Evolutionary conservation across 2,888 invertebrate genomes (phyloP), one percentile per base, ranked within the genome.

Genomic region (Endotricha flammealis): DNA sequence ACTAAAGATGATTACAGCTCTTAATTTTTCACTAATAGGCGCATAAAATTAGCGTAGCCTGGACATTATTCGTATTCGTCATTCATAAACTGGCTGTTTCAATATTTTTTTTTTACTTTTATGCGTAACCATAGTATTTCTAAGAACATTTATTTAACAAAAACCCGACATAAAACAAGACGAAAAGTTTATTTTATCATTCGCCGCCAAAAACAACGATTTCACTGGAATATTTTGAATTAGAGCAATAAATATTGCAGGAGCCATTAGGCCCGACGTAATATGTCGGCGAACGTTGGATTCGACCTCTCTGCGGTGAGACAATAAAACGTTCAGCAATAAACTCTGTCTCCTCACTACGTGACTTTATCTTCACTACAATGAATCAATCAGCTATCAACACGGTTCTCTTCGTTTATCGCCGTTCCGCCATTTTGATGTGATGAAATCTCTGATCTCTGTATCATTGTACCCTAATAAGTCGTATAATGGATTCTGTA

Each of bases 371-470:
- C 67, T 62, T 50, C 58, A 61, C 55, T 61, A 61, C 67, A 72
- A 75, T 76, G 67, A 77, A 77, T 78, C 77, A 78, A 72, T 77
- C 75, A 67, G 48, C 60, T 57, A 66, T 70, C 68, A 72, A 67
- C 57, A 42, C 45, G 49, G 50, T 55, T 57, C 56, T 64, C 53
- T 53, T 57, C 50, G 47, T 63, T 69, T 61, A 70, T 64, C 54
- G 59, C 47, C 48, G 43, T 48, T 49, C 50, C 53, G 53, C 59
- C 52, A 48, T 54, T 50, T 45, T 42, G 45, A 38, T 39, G 39
- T 49, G 44, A 44, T 48, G 48, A 48, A 56, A 56, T 57, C 55
- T 51, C 51, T 42, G 50, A 55, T 48, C 40, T 36, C 46, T n/a
- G 8, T 48, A 44, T 45, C 45, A 44, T 42, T 48, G 41, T 24